A percentile compares a stretch with the other conserved stretches of the same genome.
phyloP scores from a whole-genome alignment of 2,888 invertebrate genomes.

The Cenopis cana region DNA sequence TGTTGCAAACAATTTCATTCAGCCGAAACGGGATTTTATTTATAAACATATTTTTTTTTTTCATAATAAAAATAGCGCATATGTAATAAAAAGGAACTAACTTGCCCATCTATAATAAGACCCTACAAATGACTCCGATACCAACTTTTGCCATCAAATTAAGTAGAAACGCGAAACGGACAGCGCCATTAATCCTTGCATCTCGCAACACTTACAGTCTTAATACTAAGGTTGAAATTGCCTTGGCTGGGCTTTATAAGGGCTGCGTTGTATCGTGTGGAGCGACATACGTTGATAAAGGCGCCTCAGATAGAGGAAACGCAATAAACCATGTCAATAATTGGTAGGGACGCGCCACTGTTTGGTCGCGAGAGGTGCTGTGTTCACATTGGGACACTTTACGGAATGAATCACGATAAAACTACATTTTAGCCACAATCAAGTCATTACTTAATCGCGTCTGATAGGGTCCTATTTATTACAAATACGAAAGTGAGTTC shows the following conservation, averaged over 20 bases:
- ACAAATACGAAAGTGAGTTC: not conserved
- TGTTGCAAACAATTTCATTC: no score
- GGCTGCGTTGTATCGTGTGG: constrained; percentile 42
- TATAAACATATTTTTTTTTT: not conserved
- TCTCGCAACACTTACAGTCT: constrained; percentile 36
- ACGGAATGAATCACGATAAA: not conserved
- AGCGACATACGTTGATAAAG: constrained; percentile 78
- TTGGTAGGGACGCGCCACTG: constrained; percentile 71
- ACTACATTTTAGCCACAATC: no score
- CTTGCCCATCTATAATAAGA: constrained; percentile 36
- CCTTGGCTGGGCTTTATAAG: not conserved
- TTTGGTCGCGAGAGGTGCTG: constrained; percentile 50
- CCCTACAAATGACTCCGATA: constrained; percentile 77
- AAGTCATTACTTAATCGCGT: no score
- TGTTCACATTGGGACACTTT: constrained; percentile 49
- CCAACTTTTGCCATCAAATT: constrained; percentile 80
- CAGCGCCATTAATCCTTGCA: constrained; percentile 45
- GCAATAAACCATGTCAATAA: constrained; percentile 81
- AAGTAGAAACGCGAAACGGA: constrained; percentile 67
- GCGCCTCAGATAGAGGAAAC: constrained; percentile 66
- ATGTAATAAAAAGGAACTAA: constrained; percentile 27
- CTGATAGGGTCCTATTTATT: no score
- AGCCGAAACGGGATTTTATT: not conserved
- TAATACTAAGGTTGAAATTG: constrained; percentile 54
- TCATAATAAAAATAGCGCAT: not conserved